A percentile compares a stretch with the other conserved stretches of the same genome.
Evolutionary conservation across 37 sponge, comb jelly and placozoan genomes (phyloP).

Genomic region (Corticium candelabrum): DNA sequence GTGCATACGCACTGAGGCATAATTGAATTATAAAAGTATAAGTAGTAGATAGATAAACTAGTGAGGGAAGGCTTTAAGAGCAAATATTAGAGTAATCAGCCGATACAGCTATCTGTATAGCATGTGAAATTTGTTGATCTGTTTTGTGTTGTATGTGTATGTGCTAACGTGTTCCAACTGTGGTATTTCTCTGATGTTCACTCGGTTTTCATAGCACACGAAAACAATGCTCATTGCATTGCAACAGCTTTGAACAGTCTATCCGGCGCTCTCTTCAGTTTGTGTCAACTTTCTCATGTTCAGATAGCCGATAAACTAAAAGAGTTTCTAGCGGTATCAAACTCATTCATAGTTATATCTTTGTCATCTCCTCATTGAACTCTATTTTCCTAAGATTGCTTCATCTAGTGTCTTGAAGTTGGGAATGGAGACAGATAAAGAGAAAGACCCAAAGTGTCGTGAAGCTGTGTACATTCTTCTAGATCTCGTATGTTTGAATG

Average conservation of each 20-base stretch:
- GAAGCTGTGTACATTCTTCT: slow-evolving; percentile 70
- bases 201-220: slow-evolving; percentile 34
- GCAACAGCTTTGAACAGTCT: slow-evolving; percentile 67
- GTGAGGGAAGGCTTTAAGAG: no score
- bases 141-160: neutral
- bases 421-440: slow-evolving; percentile 66
- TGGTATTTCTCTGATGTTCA: no score
- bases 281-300: neutral
- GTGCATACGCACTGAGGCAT: no score
- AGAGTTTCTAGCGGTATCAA: slow-evolving; percentile 73
- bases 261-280: slow-evolving; percentile 60
- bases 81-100: neutral
- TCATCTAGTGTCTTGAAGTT: slow-evolving; percentile 70
- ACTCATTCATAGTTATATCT: no score
- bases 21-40: no score
- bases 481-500: slow-evolving; percentile 3
- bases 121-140: neutral
- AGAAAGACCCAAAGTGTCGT: slow-evolving; percentile 69
- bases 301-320: slow-evolving; percentile 55
- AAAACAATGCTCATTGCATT: slow-evolving; percentile 89
- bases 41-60: no score
- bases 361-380: no score
- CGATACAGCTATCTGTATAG: neutral
- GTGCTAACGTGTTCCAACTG: no score
- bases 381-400: slow-evolving; percentile 41